A percentile compares a stretch with the other conserved stretches of the same genome.
phyloP scores from a whole-genome alignment of 2,113 vertebrate genomes.

The Mugil cephalus region DNA sequence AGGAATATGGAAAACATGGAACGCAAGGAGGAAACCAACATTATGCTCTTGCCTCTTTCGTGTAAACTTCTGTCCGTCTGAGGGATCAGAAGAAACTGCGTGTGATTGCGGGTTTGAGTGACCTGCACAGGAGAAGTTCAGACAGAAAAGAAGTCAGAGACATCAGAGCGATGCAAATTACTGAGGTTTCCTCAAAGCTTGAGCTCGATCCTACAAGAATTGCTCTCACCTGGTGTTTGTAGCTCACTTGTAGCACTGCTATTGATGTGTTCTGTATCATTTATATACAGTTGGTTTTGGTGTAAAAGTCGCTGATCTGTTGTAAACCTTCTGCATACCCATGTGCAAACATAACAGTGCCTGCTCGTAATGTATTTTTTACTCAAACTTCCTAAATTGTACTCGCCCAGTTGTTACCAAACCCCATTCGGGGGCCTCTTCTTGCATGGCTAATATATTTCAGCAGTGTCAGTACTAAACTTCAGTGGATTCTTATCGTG shows the following conservation, averaged over 20 bases:
- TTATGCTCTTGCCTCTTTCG: not conserved
- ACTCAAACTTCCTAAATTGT: constrained; percentile 14
- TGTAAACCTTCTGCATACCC: constrained; percentile 32
- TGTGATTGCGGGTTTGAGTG: constrained; percentile 38
- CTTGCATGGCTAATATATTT: constrained; percentile 46
- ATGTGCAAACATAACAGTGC: constrained; percentile 36
- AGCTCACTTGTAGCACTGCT: constrained; percentile 52
- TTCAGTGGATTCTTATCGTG: constrained; percentile 49
- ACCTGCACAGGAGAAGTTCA: not conserved
- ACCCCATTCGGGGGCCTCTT: constrained; percentile 14
- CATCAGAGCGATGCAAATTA: constrained; percentile 40
- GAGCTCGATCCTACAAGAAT: not conserved
- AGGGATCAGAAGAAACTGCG: constrained; percentile 47
- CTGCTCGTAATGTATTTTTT: constrained; percentile 46
- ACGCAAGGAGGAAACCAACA: not conserved
- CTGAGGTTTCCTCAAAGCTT: constrained; percentile 32
- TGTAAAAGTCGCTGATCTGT: constrained; percentile 46
- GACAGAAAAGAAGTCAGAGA: constrained; percentile 27
- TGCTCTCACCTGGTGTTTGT: constrained; percentile 38
- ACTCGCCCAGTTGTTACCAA: constrained; percentile 13
- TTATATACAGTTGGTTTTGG: constrained; percentile 7
- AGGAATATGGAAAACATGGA: not conserved
- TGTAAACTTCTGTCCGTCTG: constrained; percentile 21
- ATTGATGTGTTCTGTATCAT: constrained; percentile 31
- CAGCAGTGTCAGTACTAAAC: constrained; percentile 27